Conservation (phyloP, 1,140 invertebrate species). For the Diachasmimorpha longicaudata region DNA sequence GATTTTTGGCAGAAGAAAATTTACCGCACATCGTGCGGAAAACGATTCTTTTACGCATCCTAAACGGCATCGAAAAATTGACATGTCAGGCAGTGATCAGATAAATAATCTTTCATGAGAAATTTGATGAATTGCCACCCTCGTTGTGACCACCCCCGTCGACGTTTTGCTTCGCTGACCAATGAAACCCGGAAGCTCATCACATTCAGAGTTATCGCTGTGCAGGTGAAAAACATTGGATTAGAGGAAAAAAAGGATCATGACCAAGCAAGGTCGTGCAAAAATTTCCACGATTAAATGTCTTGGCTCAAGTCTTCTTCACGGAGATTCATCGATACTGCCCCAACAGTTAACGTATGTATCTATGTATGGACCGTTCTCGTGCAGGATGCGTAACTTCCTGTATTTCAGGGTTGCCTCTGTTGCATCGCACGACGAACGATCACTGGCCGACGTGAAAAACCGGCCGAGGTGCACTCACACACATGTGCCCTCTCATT, state of each 20-base stretch:
- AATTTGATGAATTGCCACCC: neutral
- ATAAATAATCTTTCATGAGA: neutral
- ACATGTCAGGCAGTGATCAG: neutral
- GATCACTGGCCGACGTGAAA: slow-evolving; percentile 6
- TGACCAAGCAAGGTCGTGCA: slow-evolving; percentile 8
- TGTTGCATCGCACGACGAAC: neutral
- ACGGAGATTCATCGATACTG: slow-evolving; percentile 8
- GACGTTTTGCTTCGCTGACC: neutral
- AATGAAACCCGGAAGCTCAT: slow-evolving; percentile 1
- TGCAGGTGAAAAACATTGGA: neutral
- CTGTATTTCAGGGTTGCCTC: slow-evolving; percentile 8
- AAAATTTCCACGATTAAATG: slow-evolving; percentile 4
- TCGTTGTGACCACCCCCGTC: neutral
- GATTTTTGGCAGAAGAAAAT: too few species aligned
- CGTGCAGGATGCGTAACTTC: slow-evolving; percentile 10
- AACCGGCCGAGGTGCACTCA: neutral
- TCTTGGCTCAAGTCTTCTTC: neutral
- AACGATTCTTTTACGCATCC: too few species aligned
- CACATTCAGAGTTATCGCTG: neutral
- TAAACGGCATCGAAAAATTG: neutral
- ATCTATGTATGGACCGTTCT: slow-evolving; percentile 10
- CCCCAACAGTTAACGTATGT: slow-evolving; percentile 9
- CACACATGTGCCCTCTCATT: neutral
- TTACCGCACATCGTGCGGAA: too few species aligned
- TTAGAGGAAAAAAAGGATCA: neutral